A percentile compares a stretch with the other conserved stretches of the same genome.
Conservation (phyloP, 2,797 vertebrate species). For the Steatocranus sp. region DNA sequence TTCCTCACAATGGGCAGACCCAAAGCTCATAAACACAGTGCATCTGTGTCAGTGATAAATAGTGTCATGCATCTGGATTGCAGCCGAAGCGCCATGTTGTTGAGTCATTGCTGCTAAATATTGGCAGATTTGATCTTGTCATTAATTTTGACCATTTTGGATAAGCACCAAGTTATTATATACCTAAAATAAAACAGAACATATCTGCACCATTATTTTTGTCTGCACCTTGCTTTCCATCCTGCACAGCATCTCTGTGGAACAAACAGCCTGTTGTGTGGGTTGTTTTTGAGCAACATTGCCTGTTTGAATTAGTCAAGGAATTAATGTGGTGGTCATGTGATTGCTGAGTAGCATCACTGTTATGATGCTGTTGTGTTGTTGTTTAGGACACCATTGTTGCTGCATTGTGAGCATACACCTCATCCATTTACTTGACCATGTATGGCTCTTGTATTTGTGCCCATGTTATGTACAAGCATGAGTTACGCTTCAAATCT, state of each 20-base stretch:
- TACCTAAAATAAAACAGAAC: not conserved
- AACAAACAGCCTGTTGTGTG: conserved; percentile 9
- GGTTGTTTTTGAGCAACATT: not conserved
- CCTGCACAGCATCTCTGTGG: not conserved
- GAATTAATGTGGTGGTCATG: not conserved
- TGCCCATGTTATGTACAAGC: not conserved
- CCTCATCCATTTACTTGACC: no score
- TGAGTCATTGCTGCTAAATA: not conserved
- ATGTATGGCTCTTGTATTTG: not conserved
- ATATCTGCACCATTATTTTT: not conserved
- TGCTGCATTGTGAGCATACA: not conserved
- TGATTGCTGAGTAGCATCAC: not conserved
- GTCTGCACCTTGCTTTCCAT: not conserved
- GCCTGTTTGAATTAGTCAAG: not conserved
- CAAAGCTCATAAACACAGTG: not conserved
- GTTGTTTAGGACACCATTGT: not conserved
- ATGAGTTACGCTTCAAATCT: not conserved
- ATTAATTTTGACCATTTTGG: not conserved
- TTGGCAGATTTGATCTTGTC: not conserved
- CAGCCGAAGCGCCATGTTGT: not conserved
- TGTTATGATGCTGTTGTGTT: not conserved
- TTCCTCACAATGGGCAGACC: not conserved
- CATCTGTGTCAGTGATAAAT: not conserved
- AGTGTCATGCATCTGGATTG: not conserved
- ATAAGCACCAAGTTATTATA: not conserved